These are phyloP conservation scores for Rotaria sp. DNA, from an alignment of 2,888 invertebrate genomes.

Conservation along the genomic window DNA sequence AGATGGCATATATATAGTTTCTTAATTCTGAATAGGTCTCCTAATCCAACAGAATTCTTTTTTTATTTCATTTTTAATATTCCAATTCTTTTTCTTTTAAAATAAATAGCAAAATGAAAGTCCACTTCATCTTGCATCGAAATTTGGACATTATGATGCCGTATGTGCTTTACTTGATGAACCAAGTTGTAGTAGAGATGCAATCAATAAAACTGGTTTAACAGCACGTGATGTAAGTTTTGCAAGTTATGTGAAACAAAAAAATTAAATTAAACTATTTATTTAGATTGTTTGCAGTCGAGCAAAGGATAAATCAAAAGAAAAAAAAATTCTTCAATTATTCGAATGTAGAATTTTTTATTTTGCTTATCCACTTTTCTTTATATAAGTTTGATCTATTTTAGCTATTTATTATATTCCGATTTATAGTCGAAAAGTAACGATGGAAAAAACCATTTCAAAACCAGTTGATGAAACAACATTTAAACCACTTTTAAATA, in stretches of 20 bases:
- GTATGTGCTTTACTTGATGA: conserved; percentile 74
- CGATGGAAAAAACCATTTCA: neutral
- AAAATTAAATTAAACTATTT: conserved; percentile 38
- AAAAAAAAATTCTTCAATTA: conserved; percentile 61
- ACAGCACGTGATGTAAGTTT: conserved; percentile 69
- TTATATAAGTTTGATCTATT: conserved; percentile 35
- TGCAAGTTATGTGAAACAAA: conserved; percentile 20
- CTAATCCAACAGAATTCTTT: too few species aligned
- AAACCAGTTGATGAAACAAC: conserved; percentile 11
- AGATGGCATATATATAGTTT: too few species aligned
- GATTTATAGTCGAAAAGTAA: conserved; percentile 6
- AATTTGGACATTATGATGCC: conserved; percentile 73
- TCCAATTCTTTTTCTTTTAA: neutral
- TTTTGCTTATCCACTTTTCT: neutral
- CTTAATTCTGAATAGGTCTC: too few species aligned
- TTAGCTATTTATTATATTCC: conserved; percentile 77
- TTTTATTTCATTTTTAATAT: too few species aligned
- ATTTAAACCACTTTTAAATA: neutral
- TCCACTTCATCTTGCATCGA: conserved; percentile 84
- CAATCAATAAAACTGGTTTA: conserved; percentile 69
- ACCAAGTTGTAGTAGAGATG: conserved; percentile 69
- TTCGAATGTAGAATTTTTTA: conserved; percentile 56
- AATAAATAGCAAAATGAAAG: conserved; percentile 64
- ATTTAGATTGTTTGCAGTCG: conserved; percentile 71
- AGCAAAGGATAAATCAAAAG: conserved; percentile 56